Base-by-base conservation (phyloP, 2,113 vertebrate species). In the Sylvilagus bachmani region DNA sequence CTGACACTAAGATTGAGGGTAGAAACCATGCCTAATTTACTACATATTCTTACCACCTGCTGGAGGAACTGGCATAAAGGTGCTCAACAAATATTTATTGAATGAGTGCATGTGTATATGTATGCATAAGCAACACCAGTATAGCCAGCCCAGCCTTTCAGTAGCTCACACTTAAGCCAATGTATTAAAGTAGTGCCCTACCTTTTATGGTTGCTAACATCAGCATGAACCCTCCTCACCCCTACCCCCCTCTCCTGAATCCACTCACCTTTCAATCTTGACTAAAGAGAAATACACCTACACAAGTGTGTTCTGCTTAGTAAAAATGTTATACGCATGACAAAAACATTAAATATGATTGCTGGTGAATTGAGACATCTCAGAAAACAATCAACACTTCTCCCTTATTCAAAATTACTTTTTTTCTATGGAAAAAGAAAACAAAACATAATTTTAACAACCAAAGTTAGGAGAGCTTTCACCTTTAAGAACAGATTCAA, bases 401-500 rank as follows among this genome's bases (percentile, higher is more conserved):
- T 91, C 19, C 53, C 27, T 36, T 89, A 70, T 84, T 88, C 79
- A 90, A 75, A 94, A 94, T 64, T 85, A 31, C 31, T 75, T 94
- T 89, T 84, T 74, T 92, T 78, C 58, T 85, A 29, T 8, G 89
- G 77, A n/a, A 70, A 73, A 88, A 66, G 6, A 64, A 12, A 4
- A 27, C 25, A 51, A 61, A 82, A 33, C 90, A 53, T 90, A 55
- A 29, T 62, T 77, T 73, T 38, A 64, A 86, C 53, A 95, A 58
- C 71, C 27, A 80, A 95, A 87, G 94, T 96, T 78, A 96, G 64
- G 89, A 95, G 79, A 80, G 90, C 62, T 90, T 95, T 92, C 25
- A 93, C 70, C 95, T 97, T 96, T 96, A 79, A 93, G 86, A 96
- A 97, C 78, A 95, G 90, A 93, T 95, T 90, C 93, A 91, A 98